Percentiles rank a stretch among this genome's conserved stretches.
phyloP scores from a whole-genome alignment of 1,140 invertebrate species.

The Paramacrobiotus metropolitanus region DNA sequence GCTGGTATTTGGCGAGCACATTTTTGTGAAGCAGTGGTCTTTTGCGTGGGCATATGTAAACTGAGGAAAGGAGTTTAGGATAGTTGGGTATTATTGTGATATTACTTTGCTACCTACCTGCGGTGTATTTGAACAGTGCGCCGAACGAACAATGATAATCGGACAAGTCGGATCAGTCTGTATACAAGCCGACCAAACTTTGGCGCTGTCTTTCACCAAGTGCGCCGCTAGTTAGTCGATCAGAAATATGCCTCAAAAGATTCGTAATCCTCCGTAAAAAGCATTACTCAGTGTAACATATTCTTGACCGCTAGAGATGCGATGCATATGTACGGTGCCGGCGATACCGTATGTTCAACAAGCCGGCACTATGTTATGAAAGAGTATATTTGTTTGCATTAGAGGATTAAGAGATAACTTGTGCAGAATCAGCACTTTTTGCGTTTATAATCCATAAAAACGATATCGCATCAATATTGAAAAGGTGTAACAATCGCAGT shows the following conservation, averaged over 20 bases:
- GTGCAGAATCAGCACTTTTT: too few relatives aligned
- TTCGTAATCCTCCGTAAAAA: neutral
- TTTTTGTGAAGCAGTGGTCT: too few relatives aligned
- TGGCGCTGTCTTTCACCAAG: neutral
- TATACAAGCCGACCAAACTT: neutral
- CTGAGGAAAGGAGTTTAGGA: neutral
- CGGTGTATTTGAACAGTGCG: constrained; percentile 3
- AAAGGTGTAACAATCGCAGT: too few relatives aligned
- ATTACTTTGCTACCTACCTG: neutral
- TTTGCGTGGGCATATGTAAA: too few relatives aligned
- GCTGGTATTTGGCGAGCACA: too few relatives aligned
- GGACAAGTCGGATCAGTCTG: constrained; percentile 2
- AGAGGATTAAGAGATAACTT: too few relatives aligned
- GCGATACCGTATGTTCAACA: too few relatives aligned
- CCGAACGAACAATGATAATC: constrained; percentile 5
- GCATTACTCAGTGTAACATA: neutral
- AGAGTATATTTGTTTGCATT: too few relatives aligned
- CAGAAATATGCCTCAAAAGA: neutral
- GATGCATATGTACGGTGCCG: too few relatives aligned
- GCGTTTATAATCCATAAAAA: too few relatives aligned
- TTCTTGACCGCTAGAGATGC: neutral
- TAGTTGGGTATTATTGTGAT: neutral
- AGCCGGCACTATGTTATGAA: too few relatives aligned
- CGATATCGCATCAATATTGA: too few relatives aligned
- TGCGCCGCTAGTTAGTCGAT: neutral